Evolutionary conservation across 2,113 vertebrate species (phyloP).

Genomic region (Sorex fumeus): DNA sequence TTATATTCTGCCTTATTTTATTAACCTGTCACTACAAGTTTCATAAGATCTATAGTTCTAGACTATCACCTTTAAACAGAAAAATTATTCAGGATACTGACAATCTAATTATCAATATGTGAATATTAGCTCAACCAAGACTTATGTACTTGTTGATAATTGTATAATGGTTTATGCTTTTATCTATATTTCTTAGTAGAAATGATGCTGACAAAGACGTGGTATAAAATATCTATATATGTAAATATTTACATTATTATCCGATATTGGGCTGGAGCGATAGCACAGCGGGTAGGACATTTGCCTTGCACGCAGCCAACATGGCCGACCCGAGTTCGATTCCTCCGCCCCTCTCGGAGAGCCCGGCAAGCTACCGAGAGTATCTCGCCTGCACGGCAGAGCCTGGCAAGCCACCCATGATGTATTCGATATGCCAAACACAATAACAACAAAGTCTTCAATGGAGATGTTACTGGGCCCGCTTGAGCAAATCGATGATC

Average conservation of each 20-base stretch:
- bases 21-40: constrained; percentile 9
- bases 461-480: too few relatives aligned
- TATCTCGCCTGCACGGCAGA: too few relatives aligned
- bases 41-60: background rate
- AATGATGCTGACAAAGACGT: background rate
- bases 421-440: too few relatives aligned
- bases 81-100: background rate
- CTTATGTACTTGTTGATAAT: background rate
- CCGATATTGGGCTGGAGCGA: too few relatives aligned
- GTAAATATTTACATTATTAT: background rate
- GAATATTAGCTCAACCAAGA: background rate
- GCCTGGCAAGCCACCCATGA: too few relatives aligned
- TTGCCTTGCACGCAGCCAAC: too few relatives aligned
- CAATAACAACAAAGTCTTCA: too few relatives aligned
- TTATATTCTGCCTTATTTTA: background rate
- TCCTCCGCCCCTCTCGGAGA: too few relatives aligned
- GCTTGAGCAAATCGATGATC: too few relatives aligned
- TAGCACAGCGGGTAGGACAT: too few relatives aligned
- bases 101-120: background rate
- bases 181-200: background rate
- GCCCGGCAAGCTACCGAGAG: too few relatives aligned
- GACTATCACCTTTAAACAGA: background rate
- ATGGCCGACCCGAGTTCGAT: too few relatives aligned
- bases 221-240: background rate
- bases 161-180: constrained; percentile 27